phyloP scores from a whole-genome alignment of 2,797 vertebrate species.

The Enoplosus armatus region DNA sequence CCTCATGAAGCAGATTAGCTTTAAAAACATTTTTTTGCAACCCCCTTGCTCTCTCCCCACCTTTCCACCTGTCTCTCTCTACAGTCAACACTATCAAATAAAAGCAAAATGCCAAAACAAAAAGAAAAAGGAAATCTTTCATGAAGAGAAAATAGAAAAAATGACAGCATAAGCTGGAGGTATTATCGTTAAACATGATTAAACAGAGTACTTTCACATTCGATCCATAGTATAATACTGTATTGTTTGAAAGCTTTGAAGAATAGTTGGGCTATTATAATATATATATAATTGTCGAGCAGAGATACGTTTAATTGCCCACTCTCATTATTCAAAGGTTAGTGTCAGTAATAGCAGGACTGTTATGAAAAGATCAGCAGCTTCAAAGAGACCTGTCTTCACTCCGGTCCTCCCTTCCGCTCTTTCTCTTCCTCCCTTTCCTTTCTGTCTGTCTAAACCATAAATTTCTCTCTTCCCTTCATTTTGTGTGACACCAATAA shows the following conservation, averaged over 20 bases:
- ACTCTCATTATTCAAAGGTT: conserved; percentile 50
- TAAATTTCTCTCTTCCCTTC: conserved; percentile 47
- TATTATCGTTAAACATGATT: background rate
- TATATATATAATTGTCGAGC: too few relatives aligned
- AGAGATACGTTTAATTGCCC: conserved; percentile 47
- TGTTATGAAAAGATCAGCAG: conserved; percentile 58
- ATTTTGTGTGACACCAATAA: conserved; percentile 53
- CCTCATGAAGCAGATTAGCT: too few relatives aligned
- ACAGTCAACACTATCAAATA: background rate
- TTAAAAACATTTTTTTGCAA: too few relatives aligned
- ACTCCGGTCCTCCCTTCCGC: conserved; percentile 39
- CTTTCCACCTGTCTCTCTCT: background rate
- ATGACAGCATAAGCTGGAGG: background rate
- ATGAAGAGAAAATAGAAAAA: background rate
- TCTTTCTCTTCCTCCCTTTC: conserved; percentile 8
- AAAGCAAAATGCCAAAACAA: background rate
- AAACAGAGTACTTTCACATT: background rate
- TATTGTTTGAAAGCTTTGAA: conserved; percentile 19
- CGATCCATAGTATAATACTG: background rate
- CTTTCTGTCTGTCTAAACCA: conserved; percentile 29
- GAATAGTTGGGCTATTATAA: conserved; percentile 4
- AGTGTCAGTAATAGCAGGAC: conserved; percentile 49
- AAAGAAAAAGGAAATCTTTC: too few relatives aligned
- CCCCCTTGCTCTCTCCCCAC: too few relatives aligned
- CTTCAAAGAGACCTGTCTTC: conserved; percentile 59